Percentiles rank a stretch among this genome's conserved stretches.
Evolutionary conservation across 2,797 vertebrate genomes (phyloP).

Genomic region (Pangasius macronema): DNA sequence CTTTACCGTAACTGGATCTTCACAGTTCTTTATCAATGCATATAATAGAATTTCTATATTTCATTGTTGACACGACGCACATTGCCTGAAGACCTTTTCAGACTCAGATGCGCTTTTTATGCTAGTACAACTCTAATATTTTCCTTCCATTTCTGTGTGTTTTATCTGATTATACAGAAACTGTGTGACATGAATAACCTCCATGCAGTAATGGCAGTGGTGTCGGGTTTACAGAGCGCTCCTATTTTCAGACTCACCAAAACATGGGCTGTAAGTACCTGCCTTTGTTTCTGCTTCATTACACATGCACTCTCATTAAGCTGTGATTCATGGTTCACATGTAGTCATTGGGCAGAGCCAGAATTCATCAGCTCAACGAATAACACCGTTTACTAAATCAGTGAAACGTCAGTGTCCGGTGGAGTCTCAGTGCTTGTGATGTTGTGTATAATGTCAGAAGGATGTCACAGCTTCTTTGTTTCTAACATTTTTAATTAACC

Average conservation of each 20-base stretch:
- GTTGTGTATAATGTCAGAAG: not conserved
- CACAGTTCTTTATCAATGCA: not conserved
- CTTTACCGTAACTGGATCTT: not conserved
- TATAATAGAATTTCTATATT: not conserved
- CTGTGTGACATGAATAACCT: slow-evolving; percentile 97
- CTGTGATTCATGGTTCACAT: not conserved
- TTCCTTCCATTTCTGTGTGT: not conserved
- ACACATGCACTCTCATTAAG: not conserved
- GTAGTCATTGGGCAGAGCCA: not conserved
- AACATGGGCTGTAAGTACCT: slow-evolving; percentile 95
- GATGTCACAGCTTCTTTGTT: not conserved
- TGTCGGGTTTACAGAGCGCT: slow-evolving; percentile 94
- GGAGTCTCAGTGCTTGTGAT: not conserved
- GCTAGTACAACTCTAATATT: not conserved
- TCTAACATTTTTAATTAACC: not conserved
- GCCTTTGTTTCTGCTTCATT: slow-evolving; percentile 4
- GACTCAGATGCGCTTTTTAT: too few species aligned
- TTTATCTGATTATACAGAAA: slow-evolving; percentile 76
- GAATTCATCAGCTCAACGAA: not conserved
- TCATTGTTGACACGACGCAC: not conserved
- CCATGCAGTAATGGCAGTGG: slow-evolving; percentile 96
- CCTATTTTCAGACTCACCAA: slow-evolving; percentile 96
- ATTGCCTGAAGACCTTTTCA: not conserved
- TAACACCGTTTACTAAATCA: too few species aligned
- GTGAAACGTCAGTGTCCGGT: not conserved